Evolutionary conservation across 2,113 vertebrate genomes (phyloP), one percentile per base, ranked within the genome.

Genomic region (Corydoras sp.): DNA sequence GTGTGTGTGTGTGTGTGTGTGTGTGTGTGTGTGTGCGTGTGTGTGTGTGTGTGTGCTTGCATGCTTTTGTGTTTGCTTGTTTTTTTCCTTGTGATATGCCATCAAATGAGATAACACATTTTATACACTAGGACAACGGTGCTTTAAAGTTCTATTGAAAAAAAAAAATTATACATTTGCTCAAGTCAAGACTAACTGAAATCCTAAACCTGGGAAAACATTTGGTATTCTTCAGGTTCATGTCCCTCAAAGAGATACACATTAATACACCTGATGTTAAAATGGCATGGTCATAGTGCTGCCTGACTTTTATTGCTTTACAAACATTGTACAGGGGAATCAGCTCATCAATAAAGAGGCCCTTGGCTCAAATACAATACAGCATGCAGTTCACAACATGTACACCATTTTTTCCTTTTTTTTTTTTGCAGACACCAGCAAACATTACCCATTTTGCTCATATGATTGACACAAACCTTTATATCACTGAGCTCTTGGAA

Each of bases 341-440:
- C 81, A 73, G 15, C 78, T 85, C 81, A 85, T 88, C 83, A 88
- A 89, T 83, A 88, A n/a, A 43, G 72, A 59, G 61, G 74, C 81
- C 80, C 80, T 76, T 70, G 77, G 74, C 77, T 73, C 5, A 73
- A 18, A 11, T 58, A 72, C 68, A 58, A 62, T 14, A 32, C 43
- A 32, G 70, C 77, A 72, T 64, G 68, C 66, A 72, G 59, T 5
- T 15, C 12, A 62, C 53, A 58, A 54, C 12, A 11, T 8, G 14
- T 29, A 67, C 83, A 81, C 83, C 82, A 84, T 10, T 58, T 18
- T 60, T 18, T 7, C 0, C 13, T 11, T 69, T 50, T 30, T 69
- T 50, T 30, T 69, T 43, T n/a, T 60, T 3, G 13, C 9, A 60
- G 15, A 58, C 59, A 60, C 18, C 35, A 60, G 18, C 18, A 43